Evolutionary conservation across 2,888 invertebrate genomes (phyloP).

Genomic region (Drosophila leonis): DNA sequence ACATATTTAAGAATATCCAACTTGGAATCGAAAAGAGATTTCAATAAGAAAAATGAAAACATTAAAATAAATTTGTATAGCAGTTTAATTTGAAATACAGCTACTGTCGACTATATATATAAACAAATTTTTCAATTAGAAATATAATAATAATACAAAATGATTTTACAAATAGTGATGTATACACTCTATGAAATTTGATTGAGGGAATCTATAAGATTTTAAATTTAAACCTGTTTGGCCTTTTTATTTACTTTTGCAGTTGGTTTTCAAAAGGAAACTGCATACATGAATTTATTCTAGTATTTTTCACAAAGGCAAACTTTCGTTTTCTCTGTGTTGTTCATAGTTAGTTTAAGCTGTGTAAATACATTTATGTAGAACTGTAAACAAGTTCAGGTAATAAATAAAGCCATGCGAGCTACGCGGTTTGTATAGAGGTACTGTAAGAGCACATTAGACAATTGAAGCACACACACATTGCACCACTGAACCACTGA

Average conservation of each 20-base stretch:
- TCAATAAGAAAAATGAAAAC: no score
- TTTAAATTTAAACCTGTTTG: neutral
- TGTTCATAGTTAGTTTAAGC: neutral
- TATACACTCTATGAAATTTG: no score
- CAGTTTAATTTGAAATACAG: no score
- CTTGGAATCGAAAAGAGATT: no score
- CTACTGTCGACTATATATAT: no score
- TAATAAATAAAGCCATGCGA: constrained; percentile 16
- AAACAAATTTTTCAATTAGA: no score
- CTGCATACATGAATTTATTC: neutral
- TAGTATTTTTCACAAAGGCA: neutral
- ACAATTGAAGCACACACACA: constrained; percentile 44
- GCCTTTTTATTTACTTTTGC: neutral
- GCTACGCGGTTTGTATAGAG: neutral
- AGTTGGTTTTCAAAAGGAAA: neutral
- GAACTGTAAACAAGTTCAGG: neutral
- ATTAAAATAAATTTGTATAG: no score
- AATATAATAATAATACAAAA: no score
- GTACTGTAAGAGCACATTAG: constrained; percentile 31
- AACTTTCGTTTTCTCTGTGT: neutral
- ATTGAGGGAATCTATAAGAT: no score
- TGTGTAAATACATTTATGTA: neutral
- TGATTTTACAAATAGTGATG: no score
- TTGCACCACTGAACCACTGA: constrained; percentile 24
- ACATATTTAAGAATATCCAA: no score